phyloP scores from a whole-genome alignment of 2,797 vertebrate species.

The Anableps anableps region DNA sequence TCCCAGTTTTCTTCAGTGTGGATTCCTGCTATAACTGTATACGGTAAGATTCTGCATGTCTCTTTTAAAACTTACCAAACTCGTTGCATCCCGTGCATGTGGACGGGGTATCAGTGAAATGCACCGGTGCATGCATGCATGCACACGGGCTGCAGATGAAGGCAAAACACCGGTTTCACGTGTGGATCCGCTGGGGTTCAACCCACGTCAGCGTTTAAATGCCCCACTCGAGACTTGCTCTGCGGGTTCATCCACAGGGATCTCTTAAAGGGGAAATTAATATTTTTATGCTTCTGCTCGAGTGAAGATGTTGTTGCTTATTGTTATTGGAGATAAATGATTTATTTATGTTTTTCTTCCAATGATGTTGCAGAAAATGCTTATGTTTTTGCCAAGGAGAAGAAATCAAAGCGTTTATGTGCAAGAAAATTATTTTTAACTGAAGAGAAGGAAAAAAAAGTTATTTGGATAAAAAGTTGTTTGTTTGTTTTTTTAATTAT shows the following conservation, averaged over 20 bases:
- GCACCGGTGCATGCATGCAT: neutral
- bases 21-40: neutral
- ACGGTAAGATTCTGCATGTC: slow-evolving; percentile 47
- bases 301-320: neutral
- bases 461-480: too few relatives aligned
- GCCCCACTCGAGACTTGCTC: neutral
- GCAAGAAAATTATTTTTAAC: too few relatives aligned
- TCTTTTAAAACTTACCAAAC: too few relatives aligned
- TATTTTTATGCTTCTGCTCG: neutral
- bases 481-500: too few relatives aligned
- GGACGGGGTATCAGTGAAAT: neutral
- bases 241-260: neutral
- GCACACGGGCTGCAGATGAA: neutral
- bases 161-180: slow-evolving; percentile 40
- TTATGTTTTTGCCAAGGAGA: neutral
- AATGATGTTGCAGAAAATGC: neutral
- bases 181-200: slow-evolving; percentile 9
- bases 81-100: neutral
- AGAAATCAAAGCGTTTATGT: neutral
- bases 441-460: too few relatives aligned
- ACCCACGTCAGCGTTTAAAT: slow-evolving; percentile 58
- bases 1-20: neutral
- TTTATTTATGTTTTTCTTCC: neutral
- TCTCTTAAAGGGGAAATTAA: neutral
- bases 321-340: neutral